A percentile compares a stretch with the other conserved stretches of the same genome.
These are phyloP conservation scores for Geophilus truncorum DNA, from an alignment of 2,888 invertebrate species.

Conservation along the genomic window DNA sequence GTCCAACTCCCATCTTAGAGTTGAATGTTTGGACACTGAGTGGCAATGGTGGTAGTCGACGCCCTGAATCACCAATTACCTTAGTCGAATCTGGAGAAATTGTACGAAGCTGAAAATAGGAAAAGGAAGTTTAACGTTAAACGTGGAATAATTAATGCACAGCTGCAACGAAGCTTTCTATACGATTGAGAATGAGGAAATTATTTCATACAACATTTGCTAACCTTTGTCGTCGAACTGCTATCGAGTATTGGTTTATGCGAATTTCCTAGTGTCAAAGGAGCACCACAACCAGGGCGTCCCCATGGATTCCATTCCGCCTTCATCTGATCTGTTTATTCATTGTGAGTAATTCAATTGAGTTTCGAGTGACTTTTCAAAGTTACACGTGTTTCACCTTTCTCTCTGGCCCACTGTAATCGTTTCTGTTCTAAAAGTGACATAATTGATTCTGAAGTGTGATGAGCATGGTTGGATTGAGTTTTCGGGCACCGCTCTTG, in stretches of 20 bases:
- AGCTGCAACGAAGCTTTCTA: no score
- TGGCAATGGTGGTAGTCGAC: not conserved
- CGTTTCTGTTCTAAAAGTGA: constrained; percentile 81
- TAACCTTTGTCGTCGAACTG: not conserved
- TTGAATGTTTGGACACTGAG: not conserved
- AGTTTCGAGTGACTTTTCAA: not conserved
- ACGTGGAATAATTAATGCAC: not conserved
- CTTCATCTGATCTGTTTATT: constrained; percentile 42
- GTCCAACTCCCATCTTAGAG: not conserved
- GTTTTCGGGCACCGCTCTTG: not conserved
- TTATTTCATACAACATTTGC: not conserved
- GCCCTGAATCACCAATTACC: constrained; percentile 6
- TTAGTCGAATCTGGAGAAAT: not conserved
- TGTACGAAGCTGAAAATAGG: not conserved
- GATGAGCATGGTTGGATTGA: not conserved
- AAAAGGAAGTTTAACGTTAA: not conserved
- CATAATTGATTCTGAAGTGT: constrained; percentile 35
- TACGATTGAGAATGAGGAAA: no score
- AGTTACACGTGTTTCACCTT: constrained; percentile 57
- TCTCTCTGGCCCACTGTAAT: constrained; percentile 87
- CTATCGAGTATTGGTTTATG: not conserved
- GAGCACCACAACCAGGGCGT: constrained; percentile 52
- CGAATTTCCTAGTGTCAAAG: constrained; percentile 36
- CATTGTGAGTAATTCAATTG: not conserved
- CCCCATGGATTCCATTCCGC: constrained; percentile 66